A percentile compares a stretch with the other conserved stretches of the same genome.
phyloP scores from a whole-genome alignment of 2,113 vertebrate species.

The Oplegnathus fasciatus region DNA sequence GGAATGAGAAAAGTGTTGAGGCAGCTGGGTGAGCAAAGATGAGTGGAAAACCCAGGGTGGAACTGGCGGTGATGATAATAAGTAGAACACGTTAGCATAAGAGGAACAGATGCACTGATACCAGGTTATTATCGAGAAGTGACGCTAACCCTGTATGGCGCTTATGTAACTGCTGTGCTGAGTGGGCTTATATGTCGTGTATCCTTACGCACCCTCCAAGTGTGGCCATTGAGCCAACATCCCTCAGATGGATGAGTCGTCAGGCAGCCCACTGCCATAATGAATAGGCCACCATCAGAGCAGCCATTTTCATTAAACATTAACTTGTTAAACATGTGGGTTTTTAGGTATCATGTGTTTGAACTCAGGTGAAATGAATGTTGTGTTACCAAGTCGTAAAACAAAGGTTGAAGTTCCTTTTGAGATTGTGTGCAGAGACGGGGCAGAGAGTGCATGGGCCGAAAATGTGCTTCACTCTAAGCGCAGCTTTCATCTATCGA shows the following conservation, averaged over 20 bases:
- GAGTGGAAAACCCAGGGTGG: neutral
- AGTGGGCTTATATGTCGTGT: neutral
- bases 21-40: neutral
- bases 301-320: neutral
- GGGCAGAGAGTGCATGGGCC: neutral
- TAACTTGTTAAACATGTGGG: neutral
- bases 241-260: neutral
- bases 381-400: neutral
- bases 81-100: neutral
- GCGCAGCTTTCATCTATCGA: neutral
- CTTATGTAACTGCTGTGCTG: neutral
- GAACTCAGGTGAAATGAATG: neutral
- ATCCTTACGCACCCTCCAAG: neutral
- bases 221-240: neutral
- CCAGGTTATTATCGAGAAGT: neutral
- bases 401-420: slow-evolving; percentile 52
- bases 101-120: neutral
- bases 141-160: neutral
- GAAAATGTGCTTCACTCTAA: neutral
- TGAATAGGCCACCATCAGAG: neutral
- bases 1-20: neutral
- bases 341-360: neutral
- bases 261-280: neutral
- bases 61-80: neutral
- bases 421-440: slow-evolving; percentile 10